Percentiles rank a stretch among this genome's conserved stretches.
These are phyloP conservation scores for Nematolebias whitei DNA, from an alignment of 2,113 vertebrate species.

Conservation along the genomic window DNA sequence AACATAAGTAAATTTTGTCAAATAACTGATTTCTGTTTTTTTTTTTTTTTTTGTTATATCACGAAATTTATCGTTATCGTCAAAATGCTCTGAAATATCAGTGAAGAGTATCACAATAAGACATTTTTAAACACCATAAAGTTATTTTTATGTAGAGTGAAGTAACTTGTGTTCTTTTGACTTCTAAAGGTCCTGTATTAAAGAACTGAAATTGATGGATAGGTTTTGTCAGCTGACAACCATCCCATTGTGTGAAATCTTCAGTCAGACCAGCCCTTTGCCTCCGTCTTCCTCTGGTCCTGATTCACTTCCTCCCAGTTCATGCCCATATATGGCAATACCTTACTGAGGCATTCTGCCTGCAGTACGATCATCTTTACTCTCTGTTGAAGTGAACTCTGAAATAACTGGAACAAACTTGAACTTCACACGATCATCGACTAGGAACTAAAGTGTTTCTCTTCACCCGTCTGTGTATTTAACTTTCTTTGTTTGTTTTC, in stretches of 20 bases:
- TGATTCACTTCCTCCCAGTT: constrained; percentile 45
- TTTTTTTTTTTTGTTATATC: too few species aligned
- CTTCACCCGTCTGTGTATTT: not conserved
- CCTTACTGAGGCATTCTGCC: constrained; percentile 20
- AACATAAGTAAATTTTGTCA: too few species aligned
- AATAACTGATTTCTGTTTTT: too few species aligned
- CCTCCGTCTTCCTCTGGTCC: constrained; percentile 25
- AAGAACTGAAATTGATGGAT: not conserved
- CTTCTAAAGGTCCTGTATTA: too few species aligned
- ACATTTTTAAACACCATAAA: too few species aligned
- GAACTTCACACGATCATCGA: not conserved
- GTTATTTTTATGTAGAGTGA: too few species aligned
- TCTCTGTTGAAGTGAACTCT: constrained; percentile 17
- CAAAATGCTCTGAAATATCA: too few species aligned
- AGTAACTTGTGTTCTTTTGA: too few species aligned
- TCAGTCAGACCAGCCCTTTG: constrained; percentile 3
- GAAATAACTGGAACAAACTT: constrained; percentile 36
- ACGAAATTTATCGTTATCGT: too few species aligned
- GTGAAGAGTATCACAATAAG: too few species aligned
- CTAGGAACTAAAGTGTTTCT: not conserved
- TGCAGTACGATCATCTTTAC: constrained; percentile 24
- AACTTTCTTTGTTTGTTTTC: not conserved
- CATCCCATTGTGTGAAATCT: constrained; percentile 14
- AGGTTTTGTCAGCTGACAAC: constrained; percentile 11
- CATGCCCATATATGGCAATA: constrained; percentile 67